A percentile compares a stretch with the other conserved stretches of the same genome.
phyloP scores from a whole-genome alignment of 1,140 invertebrate species.

The Schmidtea mediterranea region DNA sequence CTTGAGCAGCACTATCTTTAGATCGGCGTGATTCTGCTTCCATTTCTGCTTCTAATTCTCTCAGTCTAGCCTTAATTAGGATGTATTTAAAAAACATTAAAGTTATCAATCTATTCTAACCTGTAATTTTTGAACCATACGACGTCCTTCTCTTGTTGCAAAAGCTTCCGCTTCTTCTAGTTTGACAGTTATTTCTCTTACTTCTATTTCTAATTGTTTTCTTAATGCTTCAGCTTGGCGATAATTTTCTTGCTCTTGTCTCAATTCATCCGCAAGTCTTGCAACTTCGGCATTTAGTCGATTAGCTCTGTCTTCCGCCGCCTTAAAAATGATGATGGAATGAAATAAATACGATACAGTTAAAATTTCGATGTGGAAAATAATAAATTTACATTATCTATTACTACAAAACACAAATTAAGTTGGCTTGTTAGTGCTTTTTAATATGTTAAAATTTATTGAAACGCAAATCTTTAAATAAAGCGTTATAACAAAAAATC shows the following conservation, averaged over 20 bases:
- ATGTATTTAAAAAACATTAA: too few species aligned
- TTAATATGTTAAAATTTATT: too few species aligned
- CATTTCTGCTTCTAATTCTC: slow-evolving; percentile 24
- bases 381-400: too few species aligned
- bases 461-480: too few species aligned
- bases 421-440: too few species aligned
- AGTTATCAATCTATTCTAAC: slow-evolving; percentile 15
- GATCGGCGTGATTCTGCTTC: slow-evolving; percentile 21
- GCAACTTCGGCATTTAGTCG: slow-evolving; percentile 6
- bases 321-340: too few species aligned
- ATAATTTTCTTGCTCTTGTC: slow-evolving; percentile 28
- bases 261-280: slow-evolving; percentile 21
- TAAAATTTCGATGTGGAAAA: too few species aligned
- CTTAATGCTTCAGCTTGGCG: slow-evolving; percentile 24
- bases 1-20: slow-evolving; percentile 16
- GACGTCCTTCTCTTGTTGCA: slow-evolving; percentile 23
- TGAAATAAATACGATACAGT: too few species aligned
- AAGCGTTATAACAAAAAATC: too few species aligned
- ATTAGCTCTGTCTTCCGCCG: slow-evolving; percentile 4
- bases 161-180: slow-evolving; percentile 27
- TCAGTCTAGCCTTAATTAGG: slow-evolving; percentile 12
- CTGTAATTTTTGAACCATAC: slow-evolving; percentile 25
- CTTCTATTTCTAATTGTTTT: slow-evolving; percentile 26
- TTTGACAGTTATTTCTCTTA: slow-evolving; percentile 24
- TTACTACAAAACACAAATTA: too few species aligned